A percentile compares a stretch with the other conserved stretches of the same genome.
phyloP scores from a whole-genome alignment of 2,113 vertebrate genomes.

The Zonotrichia leucophrys region DNA sequence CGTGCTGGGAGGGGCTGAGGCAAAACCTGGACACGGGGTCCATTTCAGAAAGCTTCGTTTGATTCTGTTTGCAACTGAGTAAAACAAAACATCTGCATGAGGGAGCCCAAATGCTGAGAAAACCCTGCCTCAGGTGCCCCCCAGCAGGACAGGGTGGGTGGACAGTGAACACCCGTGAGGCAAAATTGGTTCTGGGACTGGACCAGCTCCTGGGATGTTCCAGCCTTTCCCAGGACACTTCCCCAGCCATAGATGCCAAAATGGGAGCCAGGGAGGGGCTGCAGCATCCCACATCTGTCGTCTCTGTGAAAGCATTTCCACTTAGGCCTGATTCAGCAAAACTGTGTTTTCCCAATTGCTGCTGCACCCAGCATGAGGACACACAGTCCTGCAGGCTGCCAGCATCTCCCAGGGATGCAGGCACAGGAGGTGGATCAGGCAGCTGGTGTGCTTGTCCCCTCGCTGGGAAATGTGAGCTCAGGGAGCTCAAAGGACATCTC shows the following conservation, averaged over 20 bases:
- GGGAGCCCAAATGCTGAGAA: background rate
- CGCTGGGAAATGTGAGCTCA: background rate
- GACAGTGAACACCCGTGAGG: too few relatives aligned
- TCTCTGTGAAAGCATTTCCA: background rate
- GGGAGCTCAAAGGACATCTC: background rate
- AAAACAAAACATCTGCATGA: background rate
- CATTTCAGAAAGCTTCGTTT: background rate
- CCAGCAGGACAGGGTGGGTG: fast-evolving
- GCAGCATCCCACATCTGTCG: background rate
- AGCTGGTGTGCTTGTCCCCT: background rate
- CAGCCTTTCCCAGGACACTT: background rate
- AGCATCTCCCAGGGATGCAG: fast-evolving
- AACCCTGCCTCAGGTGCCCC: background rate
- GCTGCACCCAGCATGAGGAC: background rate
- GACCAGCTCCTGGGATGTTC: background rate
- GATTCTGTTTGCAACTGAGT: fast-evolving
- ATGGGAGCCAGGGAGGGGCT: background rate
- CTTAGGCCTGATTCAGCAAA: background rate
- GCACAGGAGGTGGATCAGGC: too few relatives aligned
- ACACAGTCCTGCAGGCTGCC: background rate
- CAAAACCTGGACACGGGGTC: background rate
- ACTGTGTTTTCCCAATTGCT: background rate
- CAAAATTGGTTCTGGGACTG: background rate
- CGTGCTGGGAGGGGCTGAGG: background rate
- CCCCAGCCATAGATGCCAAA: background rate